Evolutionary conservation across 2,797 vertebrate species (phyloP).

Genomic region (Channa striata): DNA sequence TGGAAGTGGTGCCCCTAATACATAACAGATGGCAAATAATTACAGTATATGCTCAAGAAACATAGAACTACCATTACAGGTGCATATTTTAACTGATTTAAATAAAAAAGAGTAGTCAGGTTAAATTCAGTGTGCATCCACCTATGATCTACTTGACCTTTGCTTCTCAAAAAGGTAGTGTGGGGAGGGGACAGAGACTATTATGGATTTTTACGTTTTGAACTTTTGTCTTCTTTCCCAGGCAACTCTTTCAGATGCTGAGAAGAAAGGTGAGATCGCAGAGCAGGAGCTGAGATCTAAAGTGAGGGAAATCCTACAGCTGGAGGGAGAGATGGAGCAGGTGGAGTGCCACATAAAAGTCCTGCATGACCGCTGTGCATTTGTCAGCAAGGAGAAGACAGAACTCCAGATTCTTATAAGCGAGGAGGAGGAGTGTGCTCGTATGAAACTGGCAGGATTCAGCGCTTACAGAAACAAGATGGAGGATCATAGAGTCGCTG

Average conservation of each 20-base stretch:
- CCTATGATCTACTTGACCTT: background rate
- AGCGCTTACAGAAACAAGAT: conserved; percentile 70
- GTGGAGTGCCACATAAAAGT: conserved; percentile 29
- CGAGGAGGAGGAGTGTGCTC: conserved; percentile 58
- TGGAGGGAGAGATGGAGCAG: conserved; percentile 63
- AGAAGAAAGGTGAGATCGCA: conserved; percentile 33
- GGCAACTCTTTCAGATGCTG: conserved; percentile 58
- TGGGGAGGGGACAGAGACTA: too few relatives aligned
- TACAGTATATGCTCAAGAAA: background rate
- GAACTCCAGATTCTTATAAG: conserved; percentile 45
- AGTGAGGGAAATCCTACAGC: conserved; percentile 37
- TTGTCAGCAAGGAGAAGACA: conserved; percentile 56
- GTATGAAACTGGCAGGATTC: conserved; percentile 27
- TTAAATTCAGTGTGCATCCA: too few relatives aligned
- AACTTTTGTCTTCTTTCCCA: conserved; percentile 32
- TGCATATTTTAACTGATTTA: too few relatives aligned
- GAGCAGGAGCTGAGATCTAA: conserved; percentile 56
- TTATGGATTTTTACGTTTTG: background rate
- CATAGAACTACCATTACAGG: too few relatives aligned
- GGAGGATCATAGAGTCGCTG: conserved; percentile 64
- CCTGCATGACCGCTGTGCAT: conserved; percentile 38
- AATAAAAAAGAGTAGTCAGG: too few relatives aligned
- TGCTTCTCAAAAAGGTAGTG: background rate
- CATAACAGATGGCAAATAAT: background rate
- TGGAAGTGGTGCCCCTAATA: background rate